Evolutionary conservation across 2,113 vertebrate species (phyloP), one percentile per base, ranked within the genome.

Genomic region (Larimichthys crocea): DNA sequence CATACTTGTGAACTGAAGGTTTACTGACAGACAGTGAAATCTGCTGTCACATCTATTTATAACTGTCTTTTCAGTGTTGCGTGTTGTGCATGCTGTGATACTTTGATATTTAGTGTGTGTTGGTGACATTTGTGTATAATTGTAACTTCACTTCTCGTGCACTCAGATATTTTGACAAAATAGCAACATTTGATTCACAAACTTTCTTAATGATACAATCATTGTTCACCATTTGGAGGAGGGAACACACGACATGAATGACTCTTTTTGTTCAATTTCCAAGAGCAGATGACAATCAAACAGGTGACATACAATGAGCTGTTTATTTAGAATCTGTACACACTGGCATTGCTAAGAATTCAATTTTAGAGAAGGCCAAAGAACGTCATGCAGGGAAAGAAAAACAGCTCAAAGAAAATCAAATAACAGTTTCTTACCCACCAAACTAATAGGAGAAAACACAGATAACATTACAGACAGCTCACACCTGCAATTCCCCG

Each of bases 401-500:
- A 15, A 15, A 46, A 35, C 3, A 65, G 40, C n/a, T 40, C 17
- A 20, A 48, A 62, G 19, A 26, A 56, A 59, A 29, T 55, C 31
- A 42, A 42, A 61, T 6, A 44, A 14, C 10, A 11, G 35, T 26
- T 55, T 60, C 31, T 74, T 12, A 29, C 24, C 60, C 14, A 48
- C 20, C 29, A 24, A 77, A 63, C 24, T 35, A 35, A 76, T 20
- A 59, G 22, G 20, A 74, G 26, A 56, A 57, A 71, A 66, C 48
- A 78, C 61, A 70, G 26, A 65, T 2, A 64, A 76, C 15, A 44
- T 44, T 52, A 19, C 35, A 73, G 60, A 60, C 66, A 74, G 52
- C 24, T 80, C 62, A 59, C 22, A 64, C 60, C 35, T 56, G 22
- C 35, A 65, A 40, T 9, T 31, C 20, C 46, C 29, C 57, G 48